These are phyloP conservation scores for Takifugu bimaculatus DNA, from an alignment of 2,113 vertebrate species.

Conservation along the genomic window DNA sequence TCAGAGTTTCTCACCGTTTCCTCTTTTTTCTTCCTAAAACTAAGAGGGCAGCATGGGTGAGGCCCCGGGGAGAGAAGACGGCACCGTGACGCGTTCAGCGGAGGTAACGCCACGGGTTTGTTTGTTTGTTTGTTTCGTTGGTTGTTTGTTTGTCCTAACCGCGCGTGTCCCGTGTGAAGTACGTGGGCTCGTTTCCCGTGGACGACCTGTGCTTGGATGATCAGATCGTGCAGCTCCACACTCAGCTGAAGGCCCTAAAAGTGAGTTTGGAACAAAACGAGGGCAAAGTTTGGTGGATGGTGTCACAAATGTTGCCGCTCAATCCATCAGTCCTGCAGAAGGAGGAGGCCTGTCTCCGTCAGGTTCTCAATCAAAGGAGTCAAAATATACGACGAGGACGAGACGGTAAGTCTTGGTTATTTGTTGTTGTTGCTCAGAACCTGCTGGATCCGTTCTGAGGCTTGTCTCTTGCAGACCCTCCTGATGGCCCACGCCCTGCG, in stretches of 20 bases:
- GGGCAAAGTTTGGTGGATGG: neutral
- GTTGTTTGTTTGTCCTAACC: neutral
- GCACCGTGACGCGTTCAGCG: conserved; percentile 69
- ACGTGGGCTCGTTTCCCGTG: conserved; percentile 88
- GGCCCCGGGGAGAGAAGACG: conserved; percentile 47
- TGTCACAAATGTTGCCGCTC: neutral
- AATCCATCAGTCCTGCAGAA: conserved; percentile 74
- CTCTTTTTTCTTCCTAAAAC: neutral
- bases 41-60: conserved; percentile 58
- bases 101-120: conserved; percentile 57
- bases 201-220: conserved; percentile 82
- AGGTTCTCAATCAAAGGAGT: conserved; percentile 89
- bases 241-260: conserved; percentile 79
- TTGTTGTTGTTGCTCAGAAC: neutral
- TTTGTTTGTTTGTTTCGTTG: neutral
- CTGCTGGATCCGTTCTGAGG: neutral
- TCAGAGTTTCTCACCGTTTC: neutral
- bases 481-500: conserved; percentile 91
- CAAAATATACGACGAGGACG: conserved; percentile 88
- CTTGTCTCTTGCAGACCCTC: conserved; percentile 71
- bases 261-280: conserved; percentile 59
- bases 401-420: conserved; percentile 71
- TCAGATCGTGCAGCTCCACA: conserved; percentile 75
- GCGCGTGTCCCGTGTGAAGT: conserved; percentile 64
- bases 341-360: conserved; percentile 77